Conservation (phyloP, 2,797 vertebrate species). For the Helarctos malayanus region DNA sequence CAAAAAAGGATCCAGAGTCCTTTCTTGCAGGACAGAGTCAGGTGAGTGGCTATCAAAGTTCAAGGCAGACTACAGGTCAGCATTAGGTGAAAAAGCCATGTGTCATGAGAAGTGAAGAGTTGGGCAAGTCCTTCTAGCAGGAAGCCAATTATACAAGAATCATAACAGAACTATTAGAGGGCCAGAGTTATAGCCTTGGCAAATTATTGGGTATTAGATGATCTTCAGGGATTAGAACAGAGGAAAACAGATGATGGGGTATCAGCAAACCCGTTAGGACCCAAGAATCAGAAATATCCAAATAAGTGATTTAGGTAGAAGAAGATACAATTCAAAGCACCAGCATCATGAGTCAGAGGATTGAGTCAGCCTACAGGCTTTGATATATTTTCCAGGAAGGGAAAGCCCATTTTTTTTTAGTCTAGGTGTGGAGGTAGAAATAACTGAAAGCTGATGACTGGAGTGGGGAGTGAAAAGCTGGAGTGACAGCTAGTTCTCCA, state of each 20-base stretch:
- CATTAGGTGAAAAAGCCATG: not conserved
- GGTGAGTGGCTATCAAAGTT: not conserved
- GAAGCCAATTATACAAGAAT: not conserved
- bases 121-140: not conserved
- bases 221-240: not conserved
- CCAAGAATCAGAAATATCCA: not conserved
- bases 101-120: not conserved
- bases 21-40: not conserved
- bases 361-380: not conserved
- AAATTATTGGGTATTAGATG: not conserved
- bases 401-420: not conserved
- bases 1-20: not conserved
- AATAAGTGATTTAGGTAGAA: not conserved
- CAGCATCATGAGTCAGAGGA: not conserved
- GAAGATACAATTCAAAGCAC: not conserved
- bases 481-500: not conserved
- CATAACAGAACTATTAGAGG: not conserved
- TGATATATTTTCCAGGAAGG: conserved; percentile 17
- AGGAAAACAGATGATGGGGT: not conserved
- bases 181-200: not conserved
- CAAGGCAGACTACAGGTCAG: not conserved
- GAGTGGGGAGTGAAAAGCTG: not conserved
- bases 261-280: not conserved
- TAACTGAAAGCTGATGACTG: not conserved
- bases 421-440: not conserved